Conservation (phyloP, 2,113 vertebrate species). For the Lichenostomus cassidix region DNA sequence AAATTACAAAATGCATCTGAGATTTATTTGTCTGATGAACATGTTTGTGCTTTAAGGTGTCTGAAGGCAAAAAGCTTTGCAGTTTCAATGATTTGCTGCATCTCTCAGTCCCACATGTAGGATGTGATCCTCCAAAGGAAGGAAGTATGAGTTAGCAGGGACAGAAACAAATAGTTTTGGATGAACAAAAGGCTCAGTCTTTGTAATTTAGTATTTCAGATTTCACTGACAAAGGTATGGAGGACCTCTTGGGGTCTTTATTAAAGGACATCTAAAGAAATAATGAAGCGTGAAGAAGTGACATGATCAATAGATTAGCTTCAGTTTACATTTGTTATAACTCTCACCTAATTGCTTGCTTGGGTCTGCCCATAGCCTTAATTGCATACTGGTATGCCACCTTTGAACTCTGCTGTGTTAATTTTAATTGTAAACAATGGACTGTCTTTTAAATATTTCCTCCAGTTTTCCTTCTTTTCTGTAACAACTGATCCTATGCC, state of each 20-base stretch:
- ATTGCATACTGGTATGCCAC: conserved; percentile 38
- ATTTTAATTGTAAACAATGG: conserved; percentile 59
- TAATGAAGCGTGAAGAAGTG: background rate
- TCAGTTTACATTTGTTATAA: conserved; percentile 42
- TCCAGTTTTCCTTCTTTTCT: background rate
- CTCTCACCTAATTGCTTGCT: conserved; percentile 46
- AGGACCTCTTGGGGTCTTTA: background rate
- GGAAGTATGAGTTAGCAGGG: background rate
- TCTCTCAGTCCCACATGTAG: background rate
- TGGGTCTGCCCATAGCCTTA: conserved; percentile 1
- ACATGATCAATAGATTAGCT: conserved; percentile 30
- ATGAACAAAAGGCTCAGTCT: background rate
- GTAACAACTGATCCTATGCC: background rate
- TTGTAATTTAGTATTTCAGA: conserved; percentile 2
- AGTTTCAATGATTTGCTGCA: background rate
- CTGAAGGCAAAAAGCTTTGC: background rate
- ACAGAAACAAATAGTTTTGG: background rate
- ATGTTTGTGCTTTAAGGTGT: background rate
- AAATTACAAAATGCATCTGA: background rate
- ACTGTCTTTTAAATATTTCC: conserved; percentile 25
- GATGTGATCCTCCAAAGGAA: background rate
- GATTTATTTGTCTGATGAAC: background rate
- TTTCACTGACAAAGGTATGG: background rate
- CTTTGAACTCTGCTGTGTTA: conserved; percentile 51
- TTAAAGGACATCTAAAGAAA: background rate